These are phyloP conservation scores for Danio tinwini DNA, from an alignment of 2,797 vertebrate species.

Conservation along the genomic window DNA sequence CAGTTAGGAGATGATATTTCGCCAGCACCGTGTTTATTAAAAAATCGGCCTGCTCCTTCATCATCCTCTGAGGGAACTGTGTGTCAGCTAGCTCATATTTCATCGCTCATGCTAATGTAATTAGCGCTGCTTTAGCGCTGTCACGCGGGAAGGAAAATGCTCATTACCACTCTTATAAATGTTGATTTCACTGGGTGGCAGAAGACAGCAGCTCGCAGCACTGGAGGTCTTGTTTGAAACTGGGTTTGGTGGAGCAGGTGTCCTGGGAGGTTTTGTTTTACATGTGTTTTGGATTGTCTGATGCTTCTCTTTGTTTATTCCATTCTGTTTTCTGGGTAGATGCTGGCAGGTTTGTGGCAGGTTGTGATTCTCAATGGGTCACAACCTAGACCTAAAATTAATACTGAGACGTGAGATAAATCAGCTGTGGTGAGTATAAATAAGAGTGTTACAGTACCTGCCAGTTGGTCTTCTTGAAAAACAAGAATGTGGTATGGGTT, in stretches of 20 bases:
- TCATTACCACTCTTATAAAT: conserved; percentile 61
- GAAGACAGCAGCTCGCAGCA: conserved; percentile 49
- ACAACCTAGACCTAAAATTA: too few relatives aligned
- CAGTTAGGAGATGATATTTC: conserved; percentile 77
- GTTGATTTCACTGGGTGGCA: conserved; percentile 52
- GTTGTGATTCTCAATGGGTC: not conserved
- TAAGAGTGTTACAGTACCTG: too few relatives aligned
- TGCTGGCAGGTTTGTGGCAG: not conserved
- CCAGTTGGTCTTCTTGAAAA: too few relatives aligned
- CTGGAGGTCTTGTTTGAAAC: conserved; percentile 48
- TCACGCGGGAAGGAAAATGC: conserved; percentile 60
- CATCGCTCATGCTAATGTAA: conserved; percentile 79
- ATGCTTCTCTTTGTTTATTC: not conserved
- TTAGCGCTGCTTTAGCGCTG: conserved; percentile 75
- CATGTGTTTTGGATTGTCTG: not conserved
- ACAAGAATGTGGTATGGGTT: too few relatives aligned
- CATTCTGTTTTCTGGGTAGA: not conserved
- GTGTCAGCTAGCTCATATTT: conserved; percentile 79
- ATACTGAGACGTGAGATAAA: too few relatives aligned
- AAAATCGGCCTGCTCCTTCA: conserved; percentile 80
- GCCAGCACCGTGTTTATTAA: conserved; percentile 83
- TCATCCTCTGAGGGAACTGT: conserved; percentile 71
- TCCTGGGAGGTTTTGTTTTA: conserved; percentile 2
- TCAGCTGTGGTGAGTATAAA: too few relatives aligned
- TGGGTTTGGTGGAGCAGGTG: conserved; percentile 5